Base-by-base conservation (phyloP, 2,113 vertebrate species). In the Castor canadensis region DNA sequence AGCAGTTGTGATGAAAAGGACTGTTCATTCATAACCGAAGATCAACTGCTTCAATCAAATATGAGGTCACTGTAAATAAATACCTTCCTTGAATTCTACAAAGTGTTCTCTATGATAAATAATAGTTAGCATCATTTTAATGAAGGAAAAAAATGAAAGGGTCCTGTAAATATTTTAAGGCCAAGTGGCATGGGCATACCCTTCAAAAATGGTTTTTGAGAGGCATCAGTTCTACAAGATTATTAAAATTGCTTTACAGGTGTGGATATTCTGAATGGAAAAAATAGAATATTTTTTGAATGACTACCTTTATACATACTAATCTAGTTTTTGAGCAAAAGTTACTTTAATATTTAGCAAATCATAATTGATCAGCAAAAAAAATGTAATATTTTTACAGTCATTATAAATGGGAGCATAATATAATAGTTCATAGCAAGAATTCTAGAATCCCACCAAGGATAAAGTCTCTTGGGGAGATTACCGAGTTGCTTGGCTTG, bases 11-110 rank as follows among this genome's bases (percentile, higher is more conserved):
- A 83, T 96, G 58, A 92, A 94, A 93, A 67, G 11, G 30, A 89
- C 40, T 66, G 88, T 90, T 73, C 54, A 95, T 80, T 94, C 88
- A 86, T 86, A 97, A 89, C 54, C 90, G 81, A 54, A 86, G 43
- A 54, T 95, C 64, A 80, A 47, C 52, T 80, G 22, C 93, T 82
- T 97, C 64, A 85, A 43, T 47, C 69, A 88, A 93, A 75, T 69
- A 58, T 9, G 35, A 95, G 24, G 20, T 30, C 40, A 95, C 67
- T 76, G 16, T 54, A 22, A 79, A 83, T 11, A 87, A 72, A 90
- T 38, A 73, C 0, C 4, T 69, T 64, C 8, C 52, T 80, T 40
- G 9, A 6, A 67, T 19, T 45, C 26, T 49, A 43, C 6, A 93
- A 76, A 86, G 66, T 85, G 13, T 62, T 82, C 9, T 13, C 16